Evolutionary conservation across 2,113 vertebrate genomes (phyloP).

Genomic region (Gasterosteus nipponicus): DNA sequence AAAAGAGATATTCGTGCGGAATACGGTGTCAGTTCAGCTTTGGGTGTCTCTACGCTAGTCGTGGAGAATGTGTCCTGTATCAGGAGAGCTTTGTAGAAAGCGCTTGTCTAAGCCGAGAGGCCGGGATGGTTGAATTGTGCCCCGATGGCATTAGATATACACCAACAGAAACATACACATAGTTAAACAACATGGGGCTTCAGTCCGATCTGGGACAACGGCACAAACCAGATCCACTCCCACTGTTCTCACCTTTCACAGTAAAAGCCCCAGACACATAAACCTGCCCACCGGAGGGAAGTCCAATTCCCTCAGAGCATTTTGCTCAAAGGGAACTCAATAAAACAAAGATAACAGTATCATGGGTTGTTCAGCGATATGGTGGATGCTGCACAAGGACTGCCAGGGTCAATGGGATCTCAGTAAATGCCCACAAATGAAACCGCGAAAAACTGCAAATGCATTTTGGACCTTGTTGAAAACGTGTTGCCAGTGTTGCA

Average conservation of each 20-base stretch:
- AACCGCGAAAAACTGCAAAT: neutral
- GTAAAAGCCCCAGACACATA: neutral
- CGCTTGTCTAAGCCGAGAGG: neutral
- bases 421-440: neutral
- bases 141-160: neutral
- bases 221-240: neutral
- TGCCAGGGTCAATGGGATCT: neutral
- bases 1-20: conserved; percentile 33
- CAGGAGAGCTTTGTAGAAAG: conserved; percentile 19
- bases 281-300: neutral
- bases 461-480: neutral
- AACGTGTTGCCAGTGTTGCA: neutral
- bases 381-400: neutral
- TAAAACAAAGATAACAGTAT: neutral
- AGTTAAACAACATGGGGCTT: too few species aligned
- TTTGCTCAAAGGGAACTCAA: neutral
- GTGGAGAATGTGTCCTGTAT: conserved; percentile 9
- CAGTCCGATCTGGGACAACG: neutral
- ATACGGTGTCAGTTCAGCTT: conserved; percentile 35
- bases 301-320: neutral
- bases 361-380: neutral
- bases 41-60: conserved; percentile 21
- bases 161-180: neutral
- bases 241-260: neutral
- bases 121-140: conserved; percentile 13